phyloP scores from a whole-genome alignment of 2,888 invertebrate genomes.

The Danaus chrysippus region DNA sequence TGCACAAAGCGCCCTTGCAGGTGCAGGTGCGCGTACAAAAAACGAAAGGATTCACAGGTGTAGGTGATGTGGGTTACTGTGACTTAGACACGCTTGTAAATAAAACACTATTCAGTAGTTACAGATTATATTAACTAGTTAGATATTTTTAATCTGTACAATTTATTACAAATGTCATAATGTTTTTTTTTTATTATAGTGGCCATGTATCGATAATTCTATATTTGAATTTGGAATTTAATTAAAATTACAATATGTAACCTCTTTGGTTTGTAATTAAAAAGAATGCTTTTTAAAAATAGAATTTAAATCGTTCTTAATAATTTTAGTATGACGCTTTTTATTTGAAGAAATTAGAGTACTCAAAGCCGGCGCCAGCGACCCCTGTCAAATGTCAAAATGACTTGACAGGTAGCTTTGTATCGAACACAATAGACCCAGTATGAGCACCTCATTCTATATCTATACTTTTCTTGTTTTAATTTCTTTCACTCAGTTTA shows the following conservation, averaged over 20 bases:
- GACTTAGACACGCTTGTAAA: slow-evolving; percentile 18
- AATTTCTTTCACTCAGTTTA: background rate
- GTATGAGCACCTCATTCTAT: background rate
- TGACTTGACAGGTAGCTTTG: slow-evolving; percentile 52
- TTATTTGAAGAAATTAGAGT: slow-evolving; percentile 15
- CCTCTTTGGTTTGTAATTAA: too few relatives aligned
- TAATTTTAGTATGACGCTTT: background rate
- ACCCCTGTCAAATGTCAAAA: slow-evolving; percentile 43
- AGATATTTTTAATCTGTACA: too few relatives aligned
- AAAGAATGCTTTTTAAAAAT: background rate
- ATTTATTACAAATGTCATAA: too few relatives aligned
- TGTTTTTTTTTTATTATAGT: too few relatives aligned
- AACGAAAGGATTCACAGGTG: slow-evolving; percentile 73
- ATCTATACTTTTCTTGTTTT: background rate
- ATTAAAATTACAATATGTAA: too few relatives aligned
- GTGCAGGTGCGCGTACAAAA: slow-evolving; percentile 71
- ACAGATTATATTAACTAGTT: background rate
- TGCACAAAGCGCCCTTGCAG: slow-evolving; percentile 61
- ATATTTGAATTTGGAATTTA: too few relatives aligned
- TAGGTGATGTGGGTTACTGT: slow-evolving; percentile 62
- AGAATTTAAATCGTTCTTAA: slow-evolving; percentile 2
- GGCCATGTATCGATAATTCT: too few relatives aligned
- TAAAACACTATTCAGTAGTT: background rate
- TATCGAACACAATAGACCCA: slow-evolving; percentile 4
- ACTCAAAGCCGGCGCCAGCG: slow-evolving; percentile 35